Percentiles rank a stretch among this genome's conserved stretches.
Conservation (phyloP, 2,797 vertebrate genomes). For the Onychomys arenicola region DNA sequence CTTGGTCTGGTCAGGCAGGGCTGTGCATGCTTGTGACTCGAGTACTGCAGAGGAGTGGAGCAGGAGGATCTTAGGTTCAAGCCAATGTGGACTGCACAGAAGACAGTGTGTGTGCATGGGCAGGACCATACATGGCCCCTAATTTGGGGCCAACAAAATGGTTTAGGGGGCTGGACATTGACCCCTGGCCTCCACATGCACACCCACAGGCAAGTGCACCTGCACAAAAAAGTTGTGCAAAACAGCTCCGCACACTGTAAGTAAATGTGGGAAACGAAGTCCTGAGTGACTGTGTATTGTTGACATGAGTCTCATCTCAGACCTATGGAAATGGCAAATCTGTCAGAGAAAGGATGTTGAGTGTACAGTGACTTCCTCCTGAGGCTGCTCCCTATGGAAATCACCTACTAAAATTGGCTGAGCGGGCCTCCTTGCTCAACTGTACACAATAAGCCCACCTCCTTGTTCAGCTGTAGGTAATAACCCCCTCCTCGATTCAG, state of each 20-base stretch:
- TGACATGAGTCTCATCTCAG: neutral
- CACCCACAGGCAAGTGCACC: neutral
- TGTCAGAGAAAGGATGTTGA: neutral
- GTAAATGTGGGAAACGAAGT: neutral
- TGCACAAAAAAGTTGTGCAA: neutral
- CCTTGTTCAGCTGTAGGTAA: neutral
- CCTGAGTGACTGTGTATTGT: neutral
- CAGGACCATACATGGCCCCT: constrained; percentile 36
- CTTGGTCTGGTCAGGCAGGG: neutral
- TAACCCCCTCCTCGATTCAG: neutral
- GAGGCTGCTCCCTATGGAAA: neutral
- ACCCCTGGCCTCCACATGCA: neutral
- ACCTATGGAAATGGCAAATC: neutral
- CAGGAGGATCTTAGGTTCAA: neutral
- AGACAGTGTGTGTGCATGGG: no score
- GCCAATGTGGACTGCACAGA: neutral
- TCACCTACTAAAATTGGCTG: neutral
- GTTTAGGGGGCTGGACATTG: neutral
- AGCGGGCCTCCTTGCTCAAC: fast-evolving
- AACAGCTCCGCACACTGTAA: neutral
- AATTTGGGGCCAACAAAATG: neutral
- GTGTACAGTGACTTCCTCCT: no score
- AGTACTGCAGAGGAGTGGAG: neutral
- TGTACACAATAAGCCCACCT: neutral
- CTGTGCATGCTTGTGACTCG: neutral